Base-by-base conservation (phyloP, 2,113 vertebrate species). In the Blennius ocellaris region DNA sequence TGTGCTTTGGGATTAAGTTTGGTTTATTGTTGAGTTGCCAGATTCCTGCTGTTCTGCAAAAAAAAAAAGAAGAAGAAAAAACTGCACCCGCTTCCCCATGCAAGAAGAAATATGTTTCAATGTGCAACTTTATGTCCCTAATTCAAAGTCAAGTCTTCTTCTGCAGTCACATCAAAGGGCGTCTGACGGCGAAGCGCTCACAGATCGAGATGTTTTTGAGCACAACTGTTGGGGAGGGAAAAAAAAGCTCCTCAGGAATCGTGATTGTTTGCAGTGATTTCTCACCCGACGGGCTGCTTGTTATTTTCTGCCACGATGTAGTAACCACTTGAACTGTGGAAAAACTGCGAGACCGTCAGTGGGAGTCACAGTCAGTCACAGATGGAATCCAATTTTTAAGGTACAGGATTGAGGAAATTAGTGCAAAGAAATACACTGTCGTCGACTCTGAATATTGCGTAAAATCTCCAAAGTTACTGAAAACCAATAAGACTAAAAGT, bases 1-100 rank as follows among this genome's bases (percentile, higher is more conserved):
- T 69, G 41, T 67, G 30, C 56, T 5, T 43, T 50, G 9, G 56
- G 11, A 68, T 73, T 36, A 55, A 16, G 44, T 47, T 59, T 55
- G 61, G 5, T 75, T 84, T 59, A 40, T 47, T 53, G 51, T 6
- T 0, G 14, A 2, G 3, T 40, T 58, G 49, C 54, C 40, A 45
- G 37, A 72, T 12, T 14, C 43, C 21, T 10, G 11, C 10, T 12
- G 17, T 40, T 49, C 51, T 63, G 51, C 16, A 38, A 43, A 30
- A 30, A 30, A 30, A 30, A 30, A 4, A 30, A 30, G n/a, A n/a
- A n/a, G n/a, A n/a, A n/a, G n/a, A n/a, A 30, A 2, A 30, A 70
- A 56, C 1, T 37, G 40, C 6, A 1, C 12, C 10, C 36, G 45
- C 39, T 10, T 12, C 4, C 45, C 44, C 14, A 45, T 40, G 37